Percentiles rank a stretch among this genome's conserved stretches.
Conservation (phyloP, 2,888 invertebrate species). For the Xylocampa areola region DNA sequence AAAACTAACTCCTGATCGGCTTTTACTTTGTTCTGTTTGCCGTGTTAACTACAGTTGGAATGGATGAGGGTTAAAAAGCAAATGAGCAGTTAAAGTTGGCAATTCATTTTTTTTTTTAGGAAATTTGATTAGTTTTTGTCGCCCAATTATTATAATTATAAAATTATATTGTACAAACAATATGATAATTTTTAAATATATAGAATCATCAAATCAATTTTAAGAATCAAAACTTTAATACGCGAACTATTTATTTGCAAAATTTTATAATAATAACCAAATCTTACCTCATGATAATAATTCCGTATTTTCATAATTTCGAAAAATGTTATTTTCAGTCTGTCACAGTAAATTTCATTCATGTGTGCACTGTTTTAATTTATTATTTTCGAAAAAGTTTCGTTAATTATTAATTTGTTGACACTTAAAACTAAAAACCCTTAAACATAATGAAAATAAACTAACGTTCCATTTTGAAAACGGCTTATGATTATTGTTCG, state of each 20-base stretch:
- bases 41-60: conserved; percentile 9
- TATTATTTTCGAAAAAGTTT: conserved; percentile 18
- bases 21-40: conserved; percentile 25
- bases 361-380: conserved; percentile 66
- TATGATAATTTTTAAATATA: no score
- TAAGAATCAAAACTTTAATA: no score
- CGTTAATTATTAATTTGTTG: conserved; percentile 15
- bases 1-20: conserved; percentile 59
- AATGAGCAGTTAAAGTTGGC: conserved; percentile 4
- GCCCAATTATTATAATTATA: neutral
- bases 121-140: neutral
- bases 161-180: no score
- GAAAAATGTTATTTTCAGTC: conserved; percentile 64
- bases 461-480: conserved; percentile 22
- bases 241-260: neutral
- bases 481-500: conserved; percentile 55
- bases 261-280: conserved; percentile 14
- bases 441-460: conserved; percentile 37
- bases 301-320: conserved; percentile 87
- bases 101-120: neutral
- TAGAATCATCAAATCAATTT: no score
- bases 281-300: conserved; percentile 83
- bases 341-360: conserved; percentile 72
- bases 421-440: conserved; percentile 35
- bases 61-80: conserved; percentile 23